Conservation (phyloP, 2,113 vertebrate genomes). For the Trichomycterus rosablanca region DNA sequence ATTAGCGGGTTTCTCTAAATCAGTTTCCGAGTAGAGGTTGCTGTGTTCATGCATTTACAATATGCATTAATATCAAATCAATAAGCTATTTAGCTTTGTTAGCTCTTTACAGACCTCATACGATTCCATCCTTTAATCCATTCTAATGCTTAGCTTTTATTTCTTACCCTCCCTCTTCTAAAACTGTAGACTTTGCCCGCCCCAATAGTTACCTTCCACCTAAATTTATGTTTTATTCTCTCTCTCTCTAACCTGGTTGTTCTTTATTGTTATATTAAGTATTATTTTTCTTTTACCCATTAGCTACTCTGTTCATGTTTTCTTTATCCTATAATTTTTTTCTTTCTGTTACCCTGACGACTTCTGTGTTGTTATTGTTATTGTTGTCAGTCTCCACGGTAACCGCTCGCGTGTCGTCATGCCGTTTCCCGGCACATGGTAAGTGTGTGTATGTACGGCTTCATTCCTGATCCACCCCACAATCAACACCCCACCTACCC, state of each 20-base stretch:
- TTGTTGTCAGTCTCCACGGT: slow-evolving; percentile 82
- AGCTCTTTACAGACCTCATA: slow-evolving; percentile 26
- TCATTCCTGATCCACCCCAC: slow-evolving; percentile 76
- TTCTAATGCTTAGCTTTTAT: background rate
- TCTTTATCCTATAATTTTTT: slow-evolving; percentile 68
- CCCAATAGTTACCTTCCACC: too few species aligned
- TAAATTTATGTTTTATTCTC: background rate
- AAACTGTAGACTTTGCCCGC: too few species aligned
- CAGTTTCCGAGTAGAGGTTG: background rate
- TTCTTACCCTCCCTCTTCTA: slow-evolving; percentile 10
- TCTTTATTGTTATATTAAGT: slow-evolving; percentile 48
- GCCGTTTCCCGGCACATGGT: slow-evolving; percentile 77
- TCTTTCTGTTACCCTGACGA: slow-evolving; percentile 80
- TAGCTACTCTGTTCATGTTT: slow-evolving; percentile 48
- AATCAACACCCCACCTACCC: too few species aligned
- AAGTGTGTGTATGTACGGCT: slow-evolving; percentile 78
- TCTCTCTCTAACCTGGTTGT: slow-evolving; percentile 12
- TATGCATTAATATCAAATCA: slow-evolving; percentile 3
- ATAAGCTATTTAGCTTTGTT: background rate
- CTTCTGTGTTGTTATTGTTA: slow-evolving; percentile 75
- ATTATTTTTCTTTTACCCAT: slow-evolving; percentile 41
- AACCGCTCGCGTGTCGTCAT: slow-evolving; percentile 79
- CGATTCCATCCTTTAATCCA: slow-evolving; percentile 29
- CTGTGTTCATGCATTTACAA: slow-evolving; percentile 1
- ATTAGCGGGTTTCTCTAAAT: too few species aligned